Conservation (phyloP, 2,113 vertebrate species). For the Paramormyrops kingsleyae region DNA sequence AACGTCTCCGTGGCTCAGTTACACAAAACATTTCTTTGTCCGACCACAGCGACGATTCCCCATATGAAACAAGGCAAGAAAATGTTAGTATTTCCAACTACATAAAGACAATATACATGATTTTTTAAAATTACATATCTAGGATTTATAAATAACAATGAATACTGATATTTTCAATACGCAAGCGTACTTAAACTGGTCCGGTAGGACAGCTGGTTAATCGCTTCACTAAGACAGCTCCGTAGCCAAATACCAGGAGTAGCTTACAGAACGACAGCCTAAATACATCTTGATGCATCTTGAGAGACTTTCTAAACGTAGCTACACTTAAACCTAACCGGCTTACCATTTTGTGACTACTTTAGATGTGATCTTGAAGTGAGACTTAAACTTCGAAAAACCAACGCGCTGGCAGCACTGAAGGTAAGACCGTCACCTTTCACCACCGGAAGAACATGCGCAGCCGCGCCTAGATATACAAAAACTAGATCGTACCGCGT, state of each 20-base stretch:
- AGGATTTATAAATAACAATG: not conserved
- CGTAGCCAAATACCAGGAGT: not conserved
- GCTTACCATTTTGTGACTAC: not conserved
- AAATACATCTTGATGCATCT: not conserved
- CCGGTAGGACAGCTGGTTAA: not conserved
- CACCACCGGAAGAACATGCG: conserved; percentile 6
- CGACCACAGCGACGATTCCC: not conserved
- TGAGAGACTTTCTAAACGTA: not conserved
- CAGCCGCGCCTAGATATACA: not conserved
- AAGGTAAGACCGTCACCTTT: not conserved
- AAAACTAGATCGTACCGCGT: not conserved
- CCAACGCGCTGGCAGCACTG: not conserved
- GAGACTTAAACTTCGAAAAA: not conserved
- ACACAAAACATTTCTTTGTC: not conserved
- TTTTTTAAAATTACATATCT: not conserved
- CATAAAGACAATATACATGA: not conserved
- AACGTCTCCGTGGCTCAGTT: not conserved
- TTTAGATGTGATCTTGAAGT: not conserved
- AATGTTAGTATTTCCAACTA: not conserved
- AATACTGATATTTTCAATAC: not conserved
- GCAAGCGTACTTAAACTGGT: not conserved
- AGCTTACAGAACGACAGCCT: not conserved
- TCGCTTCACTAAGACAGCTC: not conserved
- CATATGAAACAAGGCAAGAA: not conserved
- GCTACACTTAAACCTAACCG: not conserved